These are phyloP conservation scores for Beris chalybata DNA, from an alignment of 2,888 invertebrate genomes.

Conservation along the genomic window DNA sequence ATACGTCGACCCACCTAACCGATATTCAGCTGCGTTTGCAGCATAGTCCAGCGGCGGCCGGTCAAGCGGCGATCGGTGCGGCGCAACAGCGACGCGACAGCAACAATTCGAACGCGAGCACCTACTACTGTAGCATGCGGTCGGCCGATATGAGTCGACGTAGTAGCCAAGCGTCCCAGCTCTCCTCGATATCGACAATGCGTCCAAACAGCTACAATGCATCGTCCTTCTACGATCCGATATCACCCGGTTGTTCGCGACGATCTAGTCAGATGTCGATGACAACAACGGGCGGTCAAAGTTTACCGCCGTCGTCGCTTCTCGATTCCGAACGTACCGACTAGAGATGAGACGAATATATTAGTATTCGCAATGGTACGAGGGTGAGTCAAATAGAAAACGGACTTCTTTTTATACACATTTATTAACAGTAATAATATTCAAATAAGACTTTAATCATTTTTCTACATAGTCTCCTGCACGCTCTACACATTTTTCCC, in stretches of 20 bases:
- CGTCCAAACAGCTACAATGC: constrained; percentile 46
- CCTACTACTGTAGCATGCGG: constrained; percentile 85
- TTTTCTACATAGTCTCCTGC: too few species aligned
- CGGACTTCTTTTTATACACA: too few species aligned
- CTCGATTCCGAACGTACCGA: too few species aligned
- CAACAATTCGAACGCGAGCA: constrained; percentile 88
- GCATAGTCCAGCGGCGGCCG: neutral
- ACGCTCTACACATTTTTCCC: too few species aligned
- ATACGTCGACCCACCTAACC: constrained; percentile 46
- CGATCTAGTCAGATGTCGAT: constrained; percentile 86
- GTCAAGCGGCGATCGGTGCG: neutral
- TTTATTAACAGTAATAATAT: too few species aligned
- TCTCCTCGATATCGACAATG: constrained; percentile 56
- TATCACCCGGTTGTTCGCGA: constrained; percentile 86
- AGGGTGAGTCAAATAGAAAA: too few species aligned
- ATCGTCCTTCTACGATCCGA: constrained; percentile 81
- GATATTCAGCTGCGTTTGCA: constrained; percentile 61
- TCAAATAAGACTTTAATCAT: too few species aligned
- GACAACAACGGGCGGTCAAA: constrained; percentile 60
- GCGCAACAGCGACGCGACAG: constrained; percentile 72
- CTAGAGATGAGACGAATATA: too few species aligned
- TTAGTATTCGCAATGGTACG: too few species aligned
- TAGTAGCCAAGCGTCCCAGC: constrained; percentile 70
- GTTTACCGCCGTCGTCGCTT: constrained; percentile 60
- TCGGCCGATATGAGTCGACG: constrained; percentile 59